Evolutionary conservation across 2,888 invertebrate species (phyloP).

Genomic region (Deilephila elpenor): DNA sequence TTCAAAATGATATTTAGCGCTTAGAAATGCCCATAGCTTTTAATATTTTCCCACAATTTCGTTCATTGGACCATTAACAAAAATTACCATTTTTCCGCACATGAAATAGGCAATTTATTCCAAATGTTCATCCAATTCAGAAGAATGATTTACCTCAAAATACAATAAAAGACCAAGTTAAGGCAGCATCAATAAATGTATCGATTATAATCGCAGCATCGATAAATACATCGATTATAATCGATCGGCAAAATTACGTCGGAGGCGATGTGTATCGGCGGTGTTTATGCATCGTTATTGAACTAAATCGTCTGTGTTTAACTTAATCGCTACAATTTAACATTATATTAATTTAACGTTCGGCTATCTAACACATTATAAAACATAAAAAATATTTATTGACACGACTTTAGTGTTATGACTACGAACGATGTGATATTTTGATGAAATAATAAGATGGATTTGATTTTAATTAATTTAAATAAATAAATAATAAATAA

Average conservation of each 20-base stretch:
- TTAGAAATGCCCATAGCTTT: not conserved
- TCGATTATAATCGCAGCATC: conserved; percentile 5
- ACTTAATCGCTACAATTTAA: conserved; percentile 48
- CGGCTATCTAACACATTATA: conserved; percentile 49
- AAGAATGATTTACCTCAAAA: not conserved
- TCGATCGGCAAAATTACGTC: conserved; percentile 14
- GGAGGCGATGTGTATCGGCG: conserved; percentile 8
- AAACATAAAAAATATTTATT: conserved; percentile 32
- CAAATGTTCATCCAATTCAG: not conserved
- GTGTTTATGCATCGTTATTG: conserved; percentile 36
- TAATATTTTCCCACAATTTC: too few species aligned
- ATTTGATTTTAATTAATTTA: too few species aligned
- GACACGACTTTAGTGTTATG: conserved; percentile 1
- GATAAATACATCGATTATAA: conserved; percentile 10
- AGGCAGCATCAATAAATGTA: not conserved
- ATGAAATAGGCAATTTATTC: not conserved
- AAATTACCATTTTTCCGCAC: not conserved
- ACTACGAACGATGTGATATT: not conserved
- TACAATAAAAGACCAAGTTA: not conserved
- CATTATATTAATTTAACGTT: conserved; percentile 51
- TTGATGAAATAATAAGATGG: not conserved
- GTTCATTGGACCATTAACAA: not conserved
- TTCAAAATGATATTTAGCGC: not conserved
- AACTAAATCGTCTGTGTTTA: conserved; percentile 48
- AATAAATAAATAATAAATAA: too few species aligned